Evolutionary conservation across 1,140 invertebrate genomes (phyloP).

Genomic region (Danaus plexippus): DNA sequence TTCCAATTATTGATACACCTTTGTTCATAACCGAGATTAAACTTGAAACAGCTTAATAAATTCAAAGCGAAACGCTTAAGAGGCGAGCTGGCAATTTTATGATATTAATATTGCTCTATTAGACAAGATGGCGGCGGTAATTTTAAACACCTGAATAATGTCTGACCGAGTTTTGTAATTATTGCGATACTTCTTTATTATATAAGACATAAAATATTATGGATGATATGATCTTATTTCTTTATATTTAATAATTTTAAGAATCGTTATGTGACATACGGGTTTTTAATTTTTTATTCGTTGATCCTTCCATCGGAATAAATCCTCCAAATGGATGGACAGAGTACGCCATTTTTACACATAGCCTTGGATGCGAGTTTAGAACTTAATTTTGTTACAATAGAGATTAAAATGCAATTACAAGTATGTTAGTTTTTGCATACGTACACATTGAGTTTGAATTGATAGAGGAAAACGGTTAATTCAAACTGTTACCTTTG

Average conservation of each 20-base stretch:
- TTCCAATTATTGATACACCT: constrained; percentile 18
- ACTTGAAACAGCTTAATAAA: constrained; percentile 25
- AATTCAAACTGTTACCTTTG: too few species aligned
- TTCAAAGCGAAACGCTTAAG: constrained; percentile 38
- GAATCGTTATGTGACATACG: too few species aligned
- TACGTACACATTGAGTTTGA: too few species aligned
- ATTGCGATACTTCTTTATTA: constrained; percentile 2
- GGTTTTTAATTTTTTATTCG: too few species aligned
- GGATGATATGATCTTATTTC: too few species aligned
- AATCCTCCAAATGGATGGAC: constrained; percentile 36
- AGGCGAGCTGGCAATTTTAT: constrained; percentile 28
- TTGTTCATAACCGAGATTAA: constrained; percentile 27
- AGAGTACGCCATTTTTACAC: constrained; percentile 24
- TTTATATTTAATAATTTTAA: too few species aligned
- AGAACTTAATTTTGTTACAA: too few species aligned
- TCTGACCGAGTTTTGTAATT: constrained; percentile 35
- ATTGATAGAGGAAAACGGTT: too few species aligned
- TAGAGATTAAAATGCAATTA: too few species aligned
- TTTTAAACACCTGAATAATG: constrained; percentile 31
- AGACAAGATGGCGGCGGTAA: constrained; percentile 35
- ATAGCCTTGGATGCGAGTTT: too few species aligned
- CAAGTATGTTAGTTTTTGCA: too few species aligned
- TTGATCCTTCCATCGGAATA: constrained; percentile 9
- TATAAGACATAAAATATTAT: too few species aligned
- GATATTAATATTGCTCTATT: constrained; percentile 46